These are phyloP conservation scores for Leptestheria dahalacensis DNA, from an alignment of 1,140 invertebrate genomes.

Conservation along the genomic window DNA sequence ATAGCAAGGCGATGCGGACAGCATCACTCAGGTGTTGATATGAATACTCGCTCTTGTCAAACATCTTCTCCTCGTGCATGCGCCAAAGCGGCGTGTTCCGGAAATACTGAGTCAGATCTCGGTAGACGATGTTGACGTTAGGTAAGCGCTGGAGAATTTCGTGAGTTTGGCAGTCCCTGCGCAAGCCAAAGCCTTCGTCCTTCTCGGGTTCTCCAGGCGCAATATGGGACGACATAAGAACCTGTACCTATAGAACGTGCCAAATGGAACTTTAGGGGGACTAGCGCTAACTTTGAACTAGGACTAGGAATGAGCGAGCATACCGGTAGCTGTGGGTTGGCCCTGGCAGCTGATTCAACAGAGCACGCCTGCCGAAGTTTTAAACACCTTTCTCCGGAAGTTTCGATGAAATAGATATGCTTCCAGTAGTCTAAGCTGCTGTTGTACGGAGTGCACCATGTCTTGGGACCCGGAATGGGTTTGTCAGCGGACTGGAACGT, in stretches of 20 bases:
- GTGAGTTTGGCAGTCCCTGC: constrained; percentile 16
- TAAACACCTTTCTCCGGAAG: neutral
- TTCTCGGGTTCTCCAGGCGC: constrained; percentile 24
- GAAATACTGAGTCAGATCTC: constrained; percentile 40
- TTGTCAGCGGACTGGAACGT: too few species aligned
- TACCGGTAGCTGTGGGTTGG: constrained; percentile 33
- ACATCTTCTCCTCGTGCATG: constrained; percentile 34
- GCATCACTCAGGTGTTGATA: constrained; percentile 8
- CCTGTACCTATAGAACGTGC: too few species aligned
- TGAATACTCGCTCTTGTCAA: constrained; percentile 31
- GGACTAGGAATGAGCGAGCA: neutral
- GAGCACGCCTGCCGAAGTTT: constrained; percentile 41
- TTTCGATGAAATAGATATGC: neutral
- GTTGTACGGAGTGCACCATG: neutral
- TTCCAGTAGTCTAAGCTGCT: neutral
- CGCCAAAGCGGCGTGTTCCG: constrained; percentile 41
- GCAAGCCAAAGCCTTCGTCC: neutral
- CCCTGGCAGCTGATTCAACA: constrained; percentile 44
- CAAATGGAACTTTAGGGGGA: too few species aligned
- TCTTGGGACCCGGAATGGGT: neutral
- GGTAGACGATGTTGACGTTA: constrained; percentile 40
- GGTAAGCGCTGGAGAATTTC: constrained; percentile 32
- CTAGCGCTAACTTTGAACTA: neutral
- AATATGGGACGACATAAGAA: constrained; percentile 30
- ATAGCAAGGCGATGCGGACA: constrained; percentile 1